Base-by-base conservation (phyloP, 2,113 vertebrate genomes). In the Jaculus jaculus region DNA sequence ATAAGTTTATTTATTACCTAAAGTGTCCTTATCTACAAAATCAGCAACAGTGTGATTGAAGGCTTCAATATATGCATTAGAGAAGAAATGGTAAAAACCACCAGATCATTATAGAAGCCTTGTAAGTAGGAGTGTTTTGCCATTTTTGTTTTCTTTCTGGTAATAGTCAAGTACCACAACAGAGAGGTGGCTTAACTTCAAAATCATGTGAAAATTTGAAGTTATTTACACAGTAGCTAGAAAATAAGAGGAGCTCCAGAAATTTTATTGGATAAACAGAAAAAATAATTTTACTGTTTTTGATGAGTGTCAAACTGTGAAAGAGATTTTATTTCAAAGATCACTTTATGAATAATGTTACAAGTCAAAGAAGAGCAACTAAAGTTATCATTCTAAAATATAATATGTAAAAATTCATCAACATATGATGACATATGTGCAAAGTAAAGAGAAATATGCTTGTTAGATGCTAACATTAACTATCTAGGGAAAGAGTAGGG, bases 241-340 rank as follows among this genome's bases (percentile, higher is more conserved):
- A 2, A 61, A 34, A 63, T 2, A 20, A 18, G 32, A 88, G 37
- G 16, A 69, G 28, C 28, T 91, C 30, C 13, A 60, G 11, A 30
- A 74, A 68, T 85, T 30, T 69, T 69, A 58, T 0, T 69, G 5
- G 69, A 42, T 39, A 34, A 84, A 87, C 65, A 13, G 23, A 94
- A 18, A 87, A 77, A 81, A 42, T 24, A 85, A 78, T 73, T 85
- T 78, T 51, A 63, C 84, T 83, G 24, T 66, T 93, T 74, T 95
- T 94, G 58, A 54, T 24, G 16, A 37, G 16, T 71, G 77, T 74
- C 60, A 34, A 82, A 75, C 34, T 47, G n/a, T 39, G 34, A 86
- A 83, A 86, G 0, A 81, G 21, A 42, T 54, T 54, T 54, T 54
- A 24, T n/a, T 90, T 94, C 47, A 83, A 71, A 61, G 20, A 71